These are phyloP conservation scores for Tangara arthus DNA, from an alignment of 2,797 vertebrate species.

Conservation along the genomic window DNA sequence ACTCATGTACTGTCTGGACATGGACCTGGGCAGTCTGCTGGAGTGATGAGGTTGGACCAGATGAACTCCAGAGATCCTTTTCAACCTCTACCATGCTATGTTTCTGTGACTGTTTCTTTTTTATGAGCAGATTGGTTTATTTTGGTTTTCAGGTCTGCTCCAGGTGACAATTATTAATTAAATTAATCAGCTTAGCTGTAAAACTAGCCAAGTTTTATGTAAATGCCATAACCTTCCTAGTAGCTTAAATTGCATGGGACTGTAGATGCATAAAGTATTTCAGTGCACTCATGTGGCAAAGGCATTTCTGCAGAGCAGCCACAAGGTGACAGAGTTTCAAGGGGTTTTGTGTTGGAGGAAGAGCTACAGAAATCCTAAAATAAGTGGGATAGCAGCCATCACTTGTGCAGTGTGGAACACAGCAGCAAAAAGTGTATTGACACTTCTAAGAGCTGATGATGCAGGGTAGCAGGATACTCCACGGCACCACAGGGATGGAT, in stretches of 20 bases:
- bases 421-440: background rate
- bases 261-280: background rate
- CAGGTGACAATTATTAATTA: background rate
- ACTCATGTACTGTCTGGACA: rapidly evolving
- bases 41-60: background rate
- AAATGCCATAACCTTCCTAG: background rate
- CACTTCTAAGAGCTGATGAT: background rate
- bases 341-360: background rate
- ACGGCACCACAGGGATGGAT: background rate
- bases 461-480: background rate
- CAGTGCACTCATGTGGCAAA: rapidly evolving
- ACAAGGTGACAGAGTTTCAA: background rate
- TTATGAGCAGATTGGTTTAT: background rate
- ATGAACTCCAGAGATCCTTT: background rate
- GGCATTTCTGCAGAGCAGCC: background rate
- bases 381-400: background rate
- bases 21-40: background rate
- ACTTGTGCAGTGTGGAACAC: rapidly evolving
- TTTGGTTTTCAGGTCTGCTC: background rate
- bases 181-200: background rate
- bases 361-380: background rate
- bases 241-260: background rate
- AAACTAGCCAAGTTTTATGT: background rate
- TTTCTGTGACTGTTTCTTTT: background rate
- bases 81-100: background rate